Percentiles rank a stretch among this genome's conserved stretches.
Conservation (phyloP, 2,113 vertebrate species). For the Scomber colias region DNA sequence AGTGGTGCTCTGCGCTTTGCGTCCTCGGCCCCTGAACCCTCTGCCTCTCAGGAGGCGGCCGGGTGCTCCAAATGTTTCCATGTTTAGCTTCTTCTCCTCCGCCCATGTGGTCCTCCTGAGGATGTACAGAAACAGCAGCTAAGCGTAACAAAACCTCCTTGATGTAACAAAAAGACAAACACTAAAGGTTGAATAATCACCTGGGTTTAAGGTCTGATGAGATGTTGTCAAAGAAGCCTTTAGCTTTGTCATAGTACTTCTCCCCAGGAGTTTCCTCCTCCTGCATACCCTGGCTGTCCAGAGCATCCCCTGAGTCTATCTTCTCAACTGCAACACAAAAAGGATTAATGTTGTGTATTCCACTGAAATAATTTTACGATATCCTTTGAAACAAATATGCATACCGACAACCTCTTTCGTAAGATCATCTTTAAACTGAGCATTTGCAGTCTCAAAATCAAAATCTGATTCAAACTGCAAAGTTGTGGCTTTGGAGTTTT, state of each 20-base stretch:
- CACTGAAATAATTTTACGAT: neutral
- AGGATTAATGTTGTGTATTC: neutral
- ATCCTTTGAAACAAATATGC: constrained; percentile 30
- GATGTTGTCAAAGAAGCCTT: constrained; percentile 98
- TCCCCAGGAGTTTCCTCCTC: constrained; percentile 87
- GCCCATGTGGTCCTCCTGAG: constrained; percentile 95
- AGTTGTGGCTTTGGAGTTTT: constrained; percentile 88
- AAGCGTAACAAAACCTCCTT: neutral
- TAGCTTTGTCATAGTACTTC: constrained; percentile 95
- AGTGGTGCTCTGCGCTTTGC: constrained; percentile 83
- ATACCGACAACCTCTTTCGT: constrained; percentile 91
- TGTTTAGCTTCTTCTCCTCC: constrained; percentile 96
- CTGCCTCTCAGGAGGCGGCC: constrained; percentile 92
- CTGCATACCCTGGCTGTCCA: constrained; percentile 74
- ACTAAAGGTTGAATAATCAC: constrained; percentile 65
- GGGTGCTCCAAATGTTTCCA: constrained; percentile 95
- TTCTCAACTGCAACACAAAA: constrained; percentile 79
- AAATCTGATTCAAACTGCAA: constrained; percentile 98
- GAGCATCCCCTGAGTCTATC: constrained; percentile 82
- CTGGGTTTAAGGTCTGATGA: constrained; percentile 95
- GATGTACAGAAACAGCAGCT: constrained; percentile 33
- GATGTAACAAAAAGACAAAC: neutral
- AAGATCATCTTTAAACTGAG: constrained; percentile 95
- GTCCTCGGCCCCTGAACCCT: constrained; percentile 91
- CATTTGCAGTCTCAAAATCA: constrained; percentile 98